Evolutionary conservation across 2,113 vertebrate genomes (phyloP).

Genomic region (Macroglossus sobrinus): DNA sequence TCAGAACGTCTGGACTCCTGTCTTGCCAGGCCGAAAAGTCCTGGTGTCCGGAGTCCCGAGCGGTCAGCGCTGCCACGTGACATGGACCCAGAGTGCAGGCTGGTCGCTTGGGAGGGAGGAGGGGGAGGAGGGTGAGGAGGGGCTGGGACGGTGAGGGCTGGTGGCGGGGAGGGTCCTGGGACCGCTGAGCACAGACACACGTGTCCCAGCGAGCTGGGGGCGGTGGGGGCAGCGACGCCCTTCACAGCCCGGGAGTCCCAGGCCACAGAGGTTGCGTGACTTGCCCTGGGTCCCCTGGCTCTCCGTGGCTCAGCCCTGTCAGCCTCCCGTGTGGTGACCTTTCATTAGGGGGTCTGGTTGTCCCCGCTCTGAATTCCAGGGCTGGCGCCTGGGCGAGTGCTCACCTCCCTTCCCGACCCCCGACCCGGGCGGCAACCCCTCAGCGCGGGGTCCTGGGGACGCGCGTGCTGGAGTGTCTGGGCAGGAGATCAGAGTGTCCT

Average conservation of each 20-base stretch:
- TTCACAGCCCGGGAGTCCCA: neutral
- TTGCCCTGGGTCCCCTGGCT: accelerated
- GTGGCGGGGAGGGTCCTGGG: neutral
- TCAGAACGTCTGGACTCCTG: neutral
- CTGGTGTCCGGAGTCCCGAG: neutral
- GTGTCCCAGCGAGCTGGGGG: neutral
- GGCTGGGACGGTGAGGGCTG: accelerated
- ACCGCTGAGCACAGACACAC: neutral
- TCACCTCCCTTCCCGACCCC: neutral
- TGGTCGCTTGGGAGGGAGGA: accelerated
- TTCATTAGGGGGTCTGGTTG: accelerated
- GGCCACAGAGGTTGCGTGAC: neutral
- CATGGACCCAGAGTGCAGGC: neutral
- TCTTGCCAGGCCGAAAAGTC: neutral
- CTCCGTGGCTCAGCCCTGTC: neutral
- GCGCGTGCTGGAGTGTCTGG: accelerated
- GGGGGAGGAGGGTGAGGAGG: accelerated
- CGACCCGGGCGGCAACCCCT: accelerated
- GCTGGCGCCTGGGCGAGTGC: accelerated
- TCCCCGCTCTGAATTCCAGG: neutral
- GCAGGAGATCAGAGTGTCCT: no score
- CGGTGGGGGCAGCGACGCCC: neutral
- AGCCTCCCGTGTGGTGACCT: accelerated
- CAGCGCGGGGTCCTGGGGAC: neutral
- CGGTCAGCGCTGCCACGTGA: neutral